A percentile compares a stretch with the other conserved stretches of the same genome.
These are phyloP conservation scores for Lucifuga dentata DNA, from an alignment of 2,113 vertebrate genomes.

Conservation along the genomic window DNA sequence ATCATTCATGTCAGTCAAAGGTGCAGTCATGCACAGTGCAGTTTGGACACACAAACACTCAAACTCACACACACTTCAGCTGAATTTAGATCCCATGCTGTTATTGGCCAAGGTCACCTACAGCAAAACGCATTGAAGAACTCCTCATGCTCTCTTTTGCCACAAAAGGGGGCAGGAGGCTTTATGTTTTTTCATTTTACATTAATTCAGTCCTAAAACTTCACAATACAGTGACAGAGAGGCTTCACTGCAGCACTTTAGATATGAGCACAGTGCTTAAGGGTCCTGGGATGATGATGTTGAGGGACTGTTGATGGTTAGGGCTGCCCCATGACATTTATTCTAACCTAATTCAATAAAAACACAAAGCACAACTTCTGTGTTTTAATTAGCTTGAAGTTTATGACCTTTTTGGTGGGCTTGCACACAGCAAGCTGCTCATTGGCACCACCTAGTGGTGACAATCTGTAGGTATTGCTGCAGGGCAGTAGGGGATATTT, in stretches of 20 bases:
- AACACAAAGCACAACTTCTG: background rate
- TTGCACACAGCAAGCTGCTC: conserved; percentile 1
- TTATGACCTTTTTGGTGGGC: background rate
- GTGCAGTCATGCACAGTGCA: conserved; percentile 64
- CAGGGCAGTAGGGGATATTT: background rate
- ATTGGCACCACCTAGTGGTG: conserved; percentile 58
- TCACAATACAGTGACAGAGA: conserved; percentile 9
- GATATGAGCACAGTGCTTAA: background rate
- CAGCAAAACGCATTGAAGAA: conserved; percentile 6
- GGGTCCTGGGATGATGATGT: background rate
- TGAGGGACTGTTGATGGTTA: background rate
- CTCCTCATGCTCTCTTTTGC: conserved; percentile 5
- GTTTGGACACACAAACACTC: conserved; percentile 47
- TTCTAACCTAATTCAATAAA: background rate
- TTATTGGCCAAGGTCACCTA: conserved; percentile 37
- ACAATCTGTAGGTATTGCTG: background rate
- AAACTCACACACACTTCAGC: conserved; percentile 28
- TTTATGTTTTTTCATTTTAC: background rate
- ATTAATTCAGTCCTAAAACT: conserved; percentile 3
- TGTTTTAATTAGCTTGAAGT: background rate
- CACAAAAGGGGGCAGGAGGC: conserved; percentile 6
- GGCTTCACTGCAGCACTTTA: background rate
- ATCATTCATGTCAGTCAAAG: conserved; percentile 72
- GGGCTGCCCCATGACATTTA: too few relatives aligned
- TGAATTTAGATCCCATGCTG: conserved; percentile 43